These are phyloP conservation scores for Tetragonisca angustula DNA, from an alignment of 2,888 invertebrate genomes.

Conservation along the genomic window DNA sequence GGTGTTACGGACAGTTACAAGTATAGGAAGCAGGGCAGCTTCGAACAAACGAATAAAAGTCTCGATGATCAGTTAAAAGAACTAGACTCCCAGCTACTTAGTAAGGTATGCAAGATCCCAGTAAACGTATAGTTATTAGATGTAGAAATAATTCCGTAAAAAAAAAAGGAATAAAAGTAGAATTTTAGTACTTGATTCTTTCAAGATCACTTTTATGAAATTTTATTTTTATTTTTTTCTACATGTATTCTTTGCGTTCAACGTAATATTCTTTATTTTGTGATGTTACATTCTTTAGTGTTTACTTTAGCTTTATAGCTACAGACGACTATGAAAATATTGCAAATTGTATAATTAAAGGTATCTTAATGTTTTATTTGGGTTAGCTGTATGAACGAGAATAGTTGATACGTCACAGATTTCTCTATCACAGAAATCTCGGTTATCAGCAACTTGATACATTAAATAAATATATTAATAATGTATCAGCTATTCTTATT, in stretches of 20 bases:
- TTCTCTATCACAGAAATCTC: not conserved
- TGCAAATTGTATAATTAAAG: slow-evolving; percentile 77
- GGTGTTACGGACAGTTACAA: slow-evolving; percentile 86
- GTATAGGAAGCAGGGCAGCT: slow-evolving; percentile 86
- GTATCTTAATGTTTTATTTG: slow-evolving; percentile 75
- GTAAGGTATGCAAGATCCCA: slow-evolving; percentile 82
- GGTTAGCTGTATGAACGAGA: slow-evolving; percentile 47
- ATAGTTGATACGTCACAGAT: slow-evolving; percentile 50
- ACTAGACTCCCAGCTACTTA: slow-evolving; percentile 91
- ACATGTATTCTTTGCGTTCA: slow-evolving; percentile 16
- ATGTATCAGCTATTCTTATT: slow-evolving; percentile 63
- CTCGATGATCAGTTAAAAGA: slow-evolving; percentile 93
- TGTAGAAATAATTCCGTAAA: slow-evolving; percentile 12
- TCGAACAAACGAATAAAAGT: slow-evolving; percentile 90
- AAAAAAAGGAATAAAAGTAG: slow-evolving; percentile 9
- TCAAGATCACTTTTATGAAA: slow-evolving; percentile 19
- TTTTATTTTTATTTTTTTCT: slow-evolving; percentile 11
- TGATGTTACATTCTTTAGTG: slow-evolving; percentile 61
- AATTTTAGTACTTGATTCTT: slow-evolving; percentile 12
- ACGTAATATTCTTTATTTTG: slow-evolving; percentile 35
- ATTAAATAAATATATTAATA: not conserved
- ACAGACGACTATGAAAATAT: slow-evolving; percentile 74
- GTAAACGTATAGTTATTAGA: slow-evolving; percentile 67
- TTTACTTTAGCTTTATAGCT: slow-evolving; percentile 71
- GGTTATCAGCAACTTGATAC: not conserved